Conservation (phyloP, 2,888 invertebrate genomes). For the Xylocampa areola region DNA sequence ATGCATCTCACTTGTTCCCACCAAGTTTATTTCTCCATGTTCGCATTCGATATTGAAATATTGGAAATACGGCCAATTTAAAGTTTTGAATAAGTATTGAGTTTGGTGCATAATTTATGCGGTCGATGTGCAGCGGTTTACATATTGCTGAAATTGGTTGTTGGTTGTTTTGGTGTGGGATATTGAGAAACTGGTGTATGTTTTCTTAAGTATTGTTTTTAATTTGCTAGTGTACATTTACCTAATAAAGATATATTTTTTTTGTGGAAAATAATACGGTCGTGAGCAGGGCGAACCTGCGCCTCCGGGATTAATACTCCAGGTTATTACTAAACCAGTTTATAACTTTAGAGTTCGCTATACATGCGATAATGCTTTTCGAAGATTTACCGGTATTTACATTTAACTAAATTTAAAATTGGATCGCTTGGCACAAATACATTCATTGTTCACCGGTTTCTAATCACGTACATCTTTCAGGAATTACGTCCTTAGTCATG, state of each 20-base stretch:
- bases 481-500: no score
- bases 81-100: slow-evolving; percentile 53
- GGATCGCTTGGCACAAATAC: no score
- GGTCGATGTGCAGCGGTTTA: slow-evolving; percentile 13
- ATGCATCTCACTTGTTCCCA: slow-evolving; percentile 32
- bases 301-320: no score
- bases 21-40: slow-evolving; percentile 38
- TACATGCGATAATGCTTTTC: no score
- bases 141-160: slow-evolving; percentile 35
- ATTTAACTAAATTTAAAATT: no score
- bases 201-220: neutral
- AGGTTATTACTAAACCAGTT: no score
- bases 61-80: slow-evolving; percentile 52
- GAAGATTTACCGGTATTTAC: no score
- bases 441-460: no score
- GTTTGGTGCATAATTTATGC: slow-evolving; percentile 44
- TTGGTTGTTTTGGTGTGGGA: slow-evolving; percentile 19
- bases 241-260: neutral
- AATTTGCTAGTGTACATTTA: neutral
- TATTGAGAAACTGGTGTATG: slow-evolving; percentile 4
- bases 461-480: no score
- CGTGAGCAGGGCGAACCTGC: no score
- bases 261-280: no score
- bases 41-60: slow-evolving; percentile 49
- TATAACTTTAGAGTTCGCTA: no score